phyloP scores from a whole-genome alignment of 2,797 vertebrate genomes.

The Hylomyscus alleni region DNA sequence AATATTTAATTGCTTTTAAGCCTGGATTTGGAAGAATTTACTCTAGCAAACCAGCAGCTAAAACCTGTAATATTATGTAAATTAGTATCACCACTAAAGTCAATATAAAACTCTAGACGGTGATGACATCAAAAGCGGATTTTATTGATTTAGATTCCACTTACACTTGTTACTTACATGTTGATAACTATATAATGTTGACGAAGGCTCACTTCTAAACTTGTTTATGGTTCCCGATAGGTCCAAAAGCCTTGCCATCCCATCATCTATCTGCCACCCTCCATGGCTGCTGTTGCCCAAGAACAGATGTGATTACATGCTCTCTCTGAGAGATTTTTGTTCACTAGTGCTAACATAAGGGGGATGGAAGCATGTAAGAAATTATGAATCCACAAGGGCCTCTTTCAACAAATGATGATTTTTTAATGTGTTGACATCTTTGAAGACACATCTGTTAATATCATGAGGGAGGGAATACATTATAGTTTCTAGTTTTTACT shows the following conservation, averaged over 20 bases:
- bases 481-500: slow-evolving; percentile 51
- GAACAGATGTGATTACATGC: slow-evolving; percentile 15
- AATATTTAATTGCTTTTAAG: slow-evolving; percentile 75
- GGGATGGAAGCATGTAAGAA: not conserved
- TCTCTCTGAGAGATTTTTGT: slow-evolving; percentile 57
- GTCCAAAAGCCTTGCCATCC: not conserved
- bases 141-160: slow-evolving; percentile 59
- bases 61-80: slow-evolving; percentile 66
- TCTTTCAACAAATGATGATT: slow-evolving; percentile 32
- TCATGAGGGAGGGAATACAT: not conserved
- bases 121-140: slow-evolving; percentile 56
- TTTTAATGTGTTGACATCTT: slow-evolving; percentile 50
- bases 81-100: slow-evolving; percentile 62
- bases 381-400: not conserved
- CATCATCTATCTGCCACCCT: not conserved
- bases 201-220: slow-evolving; percentile 39
- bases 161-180: slow-evolving; percentile 27
- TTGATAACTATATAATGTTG: not conserved
- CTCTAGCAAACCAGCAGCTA: slow-evolving; percentile 50
- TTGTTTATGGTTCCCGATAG: slow-evolving; percentile 30
- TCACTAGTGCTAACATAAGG: slow-evolving; percentile 43
- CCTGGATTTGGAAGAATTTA: slow-evolving; percentile 70
- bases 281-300: not conserved
- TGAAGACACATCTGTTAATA: slow-evolving; percentile 60
- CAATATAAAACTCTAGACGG: slow-evolving; percentile 65